These are phyloP conservation scores for Scaptodrosophila lebanonensis DNA, from an alignment of 1,140 invertebrate genomes.

Conservation along the genomic window DNA sequence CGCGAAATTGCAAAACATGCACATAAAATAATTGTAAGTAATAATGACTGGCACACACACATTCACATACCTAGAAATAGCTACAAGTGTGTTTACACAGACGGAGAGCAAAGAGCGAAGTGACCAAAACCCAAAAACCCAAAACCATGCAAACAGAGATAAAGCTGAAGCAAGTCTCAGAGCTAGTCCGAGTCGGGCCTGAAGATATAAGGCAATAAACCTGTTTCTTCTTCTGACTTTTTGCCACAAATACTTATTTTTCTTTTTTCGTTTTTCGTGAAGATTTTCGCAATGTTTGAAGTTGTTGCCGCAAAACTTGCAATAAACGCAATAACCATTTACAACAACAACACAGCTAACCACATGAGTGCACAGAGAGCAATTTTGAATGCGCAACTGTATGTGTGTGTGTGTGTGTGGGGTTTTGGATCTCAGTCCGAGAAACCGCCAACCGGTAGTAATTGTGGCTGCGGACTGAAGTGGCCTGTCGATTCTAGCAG, in stretches of 20 bases:
- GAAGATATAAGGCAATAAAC: conserved; percentile 31
- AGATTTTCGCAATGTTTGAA: conserved; percentile 69
- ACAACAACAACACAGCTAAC: conserved; percentile 31
- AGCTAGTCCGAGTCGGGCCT: neutral
- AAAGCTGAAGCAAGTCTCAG: conserved; percentile 10
- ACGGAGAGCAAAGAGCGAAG: conserved; percentile 20
- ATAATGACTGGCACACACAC: conserved; percentile 22
- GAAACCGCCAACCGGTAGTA: conserved; percentile 26
- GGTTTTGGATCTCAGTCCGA: too few relatives aligned
- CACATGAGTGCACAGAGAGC: conserved; percentile 34
- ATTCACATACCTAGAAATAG: neutral
- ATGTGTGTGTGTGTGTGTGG: too few relatives aligned
- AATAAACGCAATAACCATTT: conserved; percentile 62
- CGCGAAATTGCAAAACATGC: conserved; percentile 19
- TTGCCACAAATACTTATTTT: conserved; percentile 22
- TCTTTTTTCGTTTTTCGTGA: conserved; percentile 53
- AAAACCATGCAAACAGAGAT: neutral
- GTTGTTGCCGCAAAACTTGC: conserved; percentile 53
- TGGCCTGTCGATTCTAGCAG: conserved; percentile 35
- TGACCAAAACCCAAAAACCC: conserved; percentile 28
- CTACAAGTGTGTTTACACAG: conserved; percentile 1
- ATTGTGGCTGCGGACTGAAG: conserved; percentile 17
- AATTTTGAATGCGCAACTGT: conserved; percentile 16
- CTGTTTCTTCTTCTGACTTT: conserved; percentile 43
- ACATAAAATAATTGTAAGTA: conserved; percentile 41